phyloP scores from a whole-genome alignment of 1,140 invertebrate genomes.

The Lordiphosa mommai region DNA sequence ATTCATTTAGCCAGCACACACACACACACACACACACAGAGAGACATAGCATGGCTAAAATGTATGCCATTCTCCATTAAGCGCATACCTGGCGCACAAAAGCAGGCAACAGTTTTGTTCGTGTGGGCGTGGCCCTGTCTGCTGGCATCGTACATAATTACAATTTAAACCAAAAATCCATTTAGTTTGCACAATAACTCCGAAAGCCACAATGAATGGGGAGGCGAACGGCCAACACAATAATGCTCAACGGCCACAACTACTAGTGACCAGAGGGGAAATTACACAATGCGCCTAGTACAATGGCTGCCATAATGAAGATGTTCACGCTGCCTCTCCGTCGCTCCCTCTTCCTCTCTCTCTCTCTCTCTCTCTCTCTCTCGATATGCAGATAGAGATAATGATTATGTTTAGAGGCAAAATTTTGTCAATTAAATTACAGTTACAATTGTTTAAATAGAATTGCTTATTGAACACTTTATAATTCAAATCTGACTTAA shows the following conservation, averaged over 20 bases:
- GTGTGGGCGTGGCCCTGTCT: conserved; percentile 10
- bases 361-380: background rate
- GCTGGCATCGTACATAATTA: conserved; percentile 57
- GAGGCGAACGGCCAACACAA: conserved; percentile 42
- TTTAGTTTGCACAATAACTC: conserved; percentile 73
- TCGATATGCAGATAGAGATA: conserved; percentile 17
- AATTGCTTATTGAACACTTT: too few species aligned
- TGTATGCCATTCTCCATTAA: conserved; percentile 26
- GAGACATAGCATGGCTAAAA: background rate
- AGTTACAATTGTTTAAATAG: background rate
- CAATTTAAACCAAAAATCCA: conserved; percentile 74
- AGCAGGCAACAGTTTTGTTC: conserved; percentile 35
- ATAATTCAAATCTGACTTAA: too few species aligned
- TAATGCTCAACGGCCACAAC: conserved; percentile 9
- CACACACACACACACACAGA: conserved; percentile 8
- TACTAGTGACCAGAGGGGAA: too few species aligned
- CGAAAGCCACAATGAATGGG: conserved; percentile 45
- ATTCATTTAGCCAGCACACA: conserved; percentile 61
- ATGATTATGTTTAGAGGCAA: conserved; percentile 1
- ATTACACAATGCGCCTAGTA: background rate
- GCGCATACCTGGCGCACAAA: conserved; percentile 41
- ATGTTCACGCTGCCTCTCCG: background rate
- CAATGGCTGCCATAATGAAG: conserved; percentile 36
- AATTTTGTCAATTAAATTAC: background rate
- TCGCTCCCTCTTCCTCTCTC: background rate